Conservation (phyloP, 2,797 vertebrate species). For the Microcaecilia unicolor region DNA sequence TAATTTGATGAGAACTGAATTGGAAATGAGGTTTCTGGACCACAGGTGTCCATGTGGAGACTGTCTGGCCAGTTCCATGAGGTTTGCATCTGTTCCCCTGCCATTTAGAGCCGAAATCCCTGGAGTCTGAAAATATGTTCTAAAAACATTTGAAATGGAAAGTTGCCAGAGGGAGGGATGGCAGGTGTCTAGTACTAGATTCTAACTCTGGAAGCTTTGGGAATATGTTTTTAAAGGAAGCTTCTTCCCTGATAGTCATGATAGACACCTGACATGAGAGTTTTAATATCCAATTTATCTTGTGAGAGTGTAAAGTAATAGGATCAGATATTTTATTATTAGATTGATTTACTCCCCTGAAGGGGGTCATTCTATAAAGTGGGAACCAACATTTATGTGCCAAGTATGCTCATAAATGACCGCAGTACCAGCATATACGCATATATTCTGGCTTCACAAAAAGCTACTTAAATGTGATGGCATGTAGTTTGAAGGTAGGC, state of each 20-base stretch:
- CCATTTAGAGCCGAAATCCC: constrained; percentile 44
- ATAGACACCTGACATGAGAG: too few species aligned
- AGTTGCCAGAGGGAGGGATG: constrained; percentile 20
- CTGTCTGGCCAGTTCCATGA: constrained; percentile 46
- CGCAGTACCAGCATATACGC: too few species aligned
- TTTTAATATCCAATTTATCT: too few species aligned
- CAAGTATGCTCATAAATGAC: too few species aligned
- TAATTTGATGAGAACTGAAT: constrained; percentile 61
- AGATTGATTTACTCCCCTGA: too few species aligned
- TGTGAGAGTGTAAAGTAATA: too few species aligned
- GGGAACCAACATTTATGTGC: too few species aligned
- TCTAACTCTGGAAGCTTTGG: constrained; percentile 13
- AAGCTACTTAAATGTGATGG: too few species aligned
- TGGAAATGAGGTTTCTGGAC: constrained; percentile 57
- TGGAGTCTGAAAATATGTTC: constrained; percentile 68
- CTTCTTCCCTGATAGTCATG: constrained; percentile 10
- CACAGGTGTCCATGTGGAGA: constrained; percentile 47
- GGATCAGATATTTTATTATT: too few species aligned
- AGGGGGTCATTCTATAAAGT: too few species aligned
- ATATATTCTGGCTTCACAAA: too few species aligned
- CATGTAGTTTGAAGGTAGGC: too few species aligned
- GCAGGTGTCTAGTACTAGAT: constrained; percentile 57
- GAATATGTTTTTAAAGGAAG: constrained; percentile 4
- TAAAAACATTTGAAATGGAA: constrained; percentile 35
- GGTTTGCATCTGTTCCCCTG: constrained; percentile 55